Evolutionary conservation across 2,888 invertebrate genomes (phyloP), one percentile per base, ranked within the genome.

Genomic region (Cantharis lateralis): DNA sequence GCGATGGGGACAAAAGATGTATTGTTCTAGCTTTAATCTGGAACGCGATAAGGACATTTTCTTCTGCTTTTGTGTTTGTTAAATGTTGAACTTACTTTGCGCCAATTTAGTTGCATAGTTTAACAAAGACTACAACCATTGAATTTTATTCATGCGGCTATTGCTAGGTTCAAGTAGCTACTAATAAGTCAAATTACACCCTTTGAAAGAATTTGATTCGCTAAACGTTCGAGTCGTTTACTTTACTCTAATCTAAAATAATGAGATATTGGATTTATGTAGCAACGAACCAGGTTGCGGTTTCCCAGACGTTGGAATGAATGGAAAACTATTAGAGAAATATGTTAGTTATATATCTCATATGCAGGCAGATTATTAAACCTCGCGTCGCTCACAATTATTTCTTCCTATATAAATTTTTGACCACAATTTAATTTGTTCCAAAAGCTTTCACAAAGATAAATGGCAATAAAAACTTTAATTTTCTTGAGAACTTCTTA

Each of bases 191-290:
- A 48, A 48, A 48, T 48, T 48, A 48, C 48, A 48, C 48, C n/a
- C 48, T 48, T 48, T 48, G 48, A 48, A 48, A 48, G 48, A 48
- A 48, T 48, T 48, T 9, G n/a, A 7, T 48, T 48, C n/a, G 13
- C n/a, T 48, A 48, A 48, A 48, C 48, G 5, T n/a, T 48, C 48
- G 7, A 9, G 48, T 48, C 48, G 48, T 78, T 75, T 66, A 70
- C 70, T 85, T 85, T 84, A 85, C 82, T 82, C 81, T 80, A 83
- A 85, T 86, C 85, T 85, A 87, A 86, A 48, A n/a, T n/a, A 48
- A 48, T n/a, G 48, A 48, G 48, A 48, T n/a, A 48, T n/a, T 48
- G 48, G 48, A 48, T 48, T 48, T 32, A 24, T 24, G 24, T 24
- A 7, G 48, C 7, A 48, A 48, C n/a, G 48, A 48, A 48, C 5